Percentiles rank a stretch among this genome's conserved stretches.
Conservation (phyloP, 2,888 invertebrate species). For the Ecliptopera silaceata region DNA sequence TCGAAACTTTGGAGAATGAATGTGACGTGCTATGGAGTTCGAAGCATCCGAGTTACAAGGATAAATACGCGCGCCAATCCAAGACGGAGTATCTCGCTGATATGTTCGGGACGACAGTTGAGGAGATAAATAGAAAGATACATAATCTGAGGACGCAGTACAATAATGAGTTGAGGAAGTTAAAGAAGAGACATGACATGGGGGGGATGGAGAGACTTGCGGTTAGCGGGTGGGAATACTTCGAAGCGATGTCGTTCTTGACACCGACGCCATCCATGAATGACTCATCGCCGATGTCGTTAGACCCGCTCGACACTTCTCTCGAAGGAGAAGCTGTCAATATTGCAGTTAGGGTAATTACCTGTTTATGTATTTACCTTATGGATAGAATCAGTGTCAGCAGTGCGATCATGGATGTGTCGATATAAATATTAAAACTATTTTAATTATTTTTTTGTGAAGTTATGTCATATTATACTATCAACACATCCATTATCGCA, state of each 20-base stretch:
- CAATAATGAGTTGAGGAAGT: constrained; percentile 72
- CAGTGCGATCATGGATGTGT: no score
- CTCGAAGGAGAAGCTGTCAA: constrained; percentile 58
- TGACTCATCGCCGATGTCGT: constrained; percentile 32
- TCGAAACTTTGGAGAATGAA: constrained; percentile 62
- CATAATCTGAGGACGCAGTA: constrained; percentile 74
- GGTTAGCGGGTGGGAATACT: constrained; percentile 72
- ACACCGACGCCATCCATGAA: constrained; percentile 46
- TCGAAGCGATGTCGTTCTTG: constrained; percentile 68
- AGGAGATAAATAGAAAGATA: constrained; percentile 70
- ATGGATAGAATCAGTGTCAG: no score
- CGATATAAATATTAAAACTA: no score
- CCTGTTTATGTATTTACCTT: no score
- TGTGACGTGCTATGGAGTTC: constrained; percentile 71
- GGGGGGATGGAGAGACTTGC: constrained; percentile 36
- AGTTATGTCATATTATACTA: no score
- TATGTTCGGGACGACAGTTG: constrained; percentile 62
- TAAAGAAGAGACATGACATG: constrained; percentile 60
- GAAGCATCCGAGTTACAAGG: constrained; percentile 61
- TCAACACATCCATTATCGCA: no score
- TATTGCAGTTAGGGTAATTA: constrained; percentile 58
- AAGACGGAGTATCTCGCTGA: constrained; percentile 65
- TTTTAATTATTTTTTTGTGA: no score
- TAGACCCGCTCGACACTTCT: constrained; percentile 55
- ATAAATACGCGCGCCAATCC: constrained; percentile 53